phyloP scores from a whole-genome alignment of 1,140 invertebrate genomes.

The Bombus soroeensis region DNA sequence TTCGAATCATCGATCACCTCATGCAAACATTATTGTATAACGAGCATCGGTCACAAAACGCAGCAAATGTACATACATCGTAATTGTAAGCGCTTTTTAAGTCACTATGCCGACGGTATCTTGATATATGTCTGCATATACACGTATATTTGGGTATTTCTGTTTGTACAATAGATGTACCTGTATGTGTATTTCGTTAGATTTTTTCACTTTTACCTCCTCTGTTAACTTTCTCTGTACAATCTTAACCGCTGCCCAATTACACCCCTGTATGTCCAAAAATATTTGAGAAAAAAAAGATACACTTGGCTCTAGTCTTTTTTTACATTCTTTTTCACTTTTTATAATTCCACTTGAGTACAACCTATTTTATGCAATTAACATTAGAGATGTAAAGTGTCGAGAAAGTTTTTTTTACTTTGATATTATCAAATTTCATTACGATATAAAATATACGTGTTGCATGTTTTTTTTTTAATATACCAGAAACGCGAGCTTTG shows the following conservation, averaged over 20 bases:
- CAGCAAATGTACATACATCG: constrained; percentile 29
- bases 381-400: constrained; percentile 48
- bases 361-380: not conserved
- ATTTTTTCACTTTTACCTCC: not conserved
- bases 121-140: constrained; percentile 22
- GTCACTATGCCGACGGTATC: constrained; percentile 59
- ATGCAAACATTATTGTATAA: constrained; percentile 13
- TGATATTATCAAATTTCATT: not conserved
- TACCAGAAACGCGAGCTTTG: not conserved
- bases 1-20: constrained; percentile 9
- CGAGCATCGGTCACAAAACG: constrained; percentile 14
- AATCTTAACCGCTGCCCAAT: constrained; percentile 51
- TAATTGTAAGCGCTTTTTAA: constrained; percentile 59
- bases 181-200: constrained; percentile 1
- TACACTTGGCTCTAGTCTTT: not conserved
- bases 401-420: constrained; percentile 31
- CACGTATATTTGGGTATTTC: constrained; percentile 3
- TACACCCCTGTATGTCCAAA: constrained; percentile 59
- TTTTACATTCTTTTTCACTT: not conserved
- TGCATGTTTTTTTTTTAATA: not conserved
- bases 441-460: not conserved
- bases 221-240: constrained; percentile 17
- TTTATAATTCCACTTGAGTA: not conserved
- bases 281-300: constrained; percentile 9
- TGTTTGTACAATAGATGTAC: not conserved